Conservation (phyloP, 2,113 vertebrate species). For the Setophaga coronata region DNA sequence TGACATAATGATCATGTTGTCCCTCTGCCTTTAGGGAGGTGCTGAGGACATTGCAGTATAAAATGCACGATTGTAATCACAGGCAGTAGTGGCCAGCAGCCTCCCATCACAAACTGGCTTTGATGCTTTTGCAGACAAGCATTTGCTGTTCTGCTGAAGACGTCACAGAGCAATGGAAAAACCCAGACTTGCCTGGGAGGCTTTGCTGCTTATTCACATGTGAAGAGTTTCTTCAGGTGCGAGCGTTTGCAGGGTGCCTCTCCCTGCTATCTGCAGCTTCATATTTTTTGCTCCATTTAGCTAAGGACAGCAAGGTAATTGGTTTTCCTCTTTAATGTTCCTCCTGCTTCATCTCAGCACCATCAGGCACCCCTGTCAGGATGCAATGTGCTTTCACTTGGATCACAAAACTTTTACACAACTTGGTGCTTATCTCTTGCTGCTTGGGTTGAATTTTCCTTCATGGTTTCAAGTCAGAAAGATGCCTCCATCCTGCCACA, state of each 20-base stretch:
- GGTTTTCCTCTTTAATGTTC: neutral
- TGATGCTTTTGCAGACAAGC: neutral
- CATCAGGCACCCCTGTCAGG: neutral
- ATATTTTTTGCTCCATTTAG: slow-evolving; percentile 19
- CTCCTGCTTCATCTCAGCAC: neutral
- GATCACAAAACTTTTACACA: neutral
- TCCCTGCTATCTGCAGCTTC: neutral
- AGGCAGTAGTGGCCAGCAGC: fast-evolving
- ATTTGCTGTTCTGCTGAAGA: neutral
- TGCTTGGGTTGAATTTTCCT: fast-evolving
- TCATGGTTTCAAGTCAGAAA: neutral
- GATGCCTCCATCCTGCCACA: neutral
- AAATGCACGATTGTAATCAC: fast-evolving
- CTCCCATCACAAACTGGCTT: neutral
- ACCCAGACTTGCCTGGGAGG: neutral
- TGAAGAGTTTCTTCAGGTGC: neutral
- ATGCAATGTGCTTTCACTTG: neutral
- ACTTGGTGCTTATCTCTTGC: neutral
- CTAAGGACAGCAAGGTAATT: neutral
- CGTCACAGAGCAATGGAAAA: neutral
- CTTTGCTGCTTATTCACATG: neutral
- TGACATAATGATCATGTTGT: neutral
- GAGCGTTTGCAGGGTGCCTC: neutral
- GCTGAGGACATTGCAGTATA: neutral
- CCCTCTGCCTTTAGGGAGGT: neutral